Conservation (phyloP, 2,797 vertebrate genomes). For the Remorina albescens region DNA sequence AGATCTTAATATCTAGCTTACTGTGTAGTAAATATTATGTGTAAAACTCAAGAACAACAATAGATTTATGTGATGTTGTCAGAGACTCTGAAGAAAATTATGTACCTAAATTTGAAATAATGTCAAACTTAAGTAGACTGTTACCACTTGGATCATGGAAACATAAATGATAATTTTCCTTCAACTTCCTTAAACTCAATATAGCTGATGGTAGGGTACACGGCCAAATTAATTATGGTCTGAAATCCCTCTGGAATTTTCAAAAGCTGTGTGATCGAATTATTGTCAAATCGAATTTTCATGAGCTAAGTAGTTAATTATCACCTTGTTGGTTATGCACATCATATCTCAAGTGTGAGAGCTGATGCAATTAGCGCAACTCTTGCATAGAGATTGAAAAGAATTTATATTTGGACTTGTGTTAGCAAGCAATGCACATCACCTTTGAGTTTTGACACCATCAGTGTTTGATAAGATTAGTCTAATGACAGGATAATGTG, state of each 20-base stretch:
- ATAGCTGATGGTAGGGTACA: constrained; percentile 28
- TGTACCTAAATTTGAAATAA: constrained; percentile 2
- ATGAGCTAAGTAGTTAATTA: constrained; percentile 74
- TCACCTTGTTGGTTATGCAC: constrained; percentile 55
- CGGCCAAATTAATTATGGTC: constrained; percentile 60
- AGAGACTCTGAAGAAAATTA: not conserved
- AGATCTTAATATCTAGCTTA: not conserved
- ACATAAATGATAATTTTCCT: not conserved
- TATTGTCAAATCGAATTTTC: constrained; percentile 67
- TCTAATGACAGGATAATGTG: constrained; percentile 56
- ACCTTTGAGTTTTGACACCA: constrained; percentile 47
- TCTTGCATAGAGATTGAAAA: constrained; percentile 37
- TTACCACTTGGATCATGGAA: constrained; percentile 16
- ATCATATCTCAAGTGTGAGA: constrained; percentile 61
- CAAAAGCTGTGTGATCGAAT: constrained; percentile 60
- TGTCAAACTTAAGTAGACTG: not conserved
- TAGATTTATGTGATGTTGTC: not conserved
- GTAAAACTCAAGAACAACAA: not conserved
- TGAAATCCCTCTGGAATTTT: constrained; percentile 46
- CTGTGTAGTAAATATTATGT: not conserved
- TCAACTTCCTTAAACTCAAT: constrained; percentile 19
- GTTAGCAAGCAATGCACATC: constrained; percentile 34
- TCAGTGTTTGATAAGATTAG: constrained; percentile 57
- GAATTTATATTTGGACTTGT: constrained; percentile 37
- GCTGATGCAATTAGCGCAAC: constrained; percentile 45